These are phyloP conservation scores for Argopecten irradians DNA, from an alignment of 1,140 invertebrate species.

Conservation along the genomic window DNA sequence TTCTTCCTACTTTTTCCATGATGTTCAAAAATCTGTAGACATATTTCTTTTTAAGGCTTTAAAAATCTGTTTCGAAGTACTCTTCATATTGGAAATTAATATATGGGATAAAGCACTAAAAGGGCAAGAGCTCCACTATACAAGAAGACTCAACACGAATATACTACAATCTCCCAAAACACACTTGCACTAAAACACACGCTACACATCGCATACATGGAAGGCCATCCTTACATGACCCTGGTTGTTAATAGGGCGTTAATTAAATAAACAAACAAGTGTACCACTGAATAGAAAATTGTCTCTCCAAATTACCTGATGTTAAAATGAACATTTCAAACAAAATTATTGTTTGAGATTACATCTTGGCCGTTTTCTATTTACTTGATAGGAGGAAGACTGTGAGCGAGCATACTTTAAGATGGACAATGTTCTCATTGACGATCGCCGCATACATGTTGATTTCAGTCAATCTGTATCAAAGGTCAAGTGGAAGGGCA, in stretches of 20 bases:
- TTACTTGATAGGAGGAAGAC: slow-evolving; percentile 81
- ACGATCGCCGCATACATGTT: slow-evolving; percentile 98
- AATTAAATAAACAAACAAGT: neutral
- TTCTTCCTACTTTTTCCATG: neutral
- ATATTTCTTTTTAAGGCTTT: no score
- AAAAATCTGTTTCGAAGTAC: no score
- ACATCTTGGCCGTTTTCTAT: neutral
- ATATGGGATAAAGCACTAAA: no score
- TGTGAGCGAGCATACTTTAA: slow-evolving; percentile 99
- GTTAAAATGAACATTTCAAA: neutral
- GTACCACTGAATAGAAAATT: neutral
- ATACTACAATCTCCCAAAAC: no score
- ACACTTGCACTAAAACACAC: no score
- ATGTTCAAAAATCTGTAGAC: no score
- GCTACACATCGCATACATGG: no score
- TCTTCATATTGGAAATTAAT: no score
- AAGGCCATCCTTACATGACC: no score
- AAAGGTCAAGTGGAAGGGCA: slow-evolving; percentile 79
- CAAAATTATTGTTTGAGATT: neutral
- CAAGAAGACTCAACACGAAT: no score
- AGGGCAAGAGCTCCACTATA: no score
- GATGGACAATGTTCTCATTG: slow-evolving; percentile 99
- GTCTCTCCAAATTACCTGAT: neutral
- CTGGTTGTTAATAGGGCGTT: no score
- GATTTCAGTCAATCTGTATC: slow-evolving; percentile 99